Evolutionary conservation across 1,140 invertebrate genomes (phyloP), one percentile per base, ranked within the genome.

Genomic region (Ostrea edulis): DNA sequence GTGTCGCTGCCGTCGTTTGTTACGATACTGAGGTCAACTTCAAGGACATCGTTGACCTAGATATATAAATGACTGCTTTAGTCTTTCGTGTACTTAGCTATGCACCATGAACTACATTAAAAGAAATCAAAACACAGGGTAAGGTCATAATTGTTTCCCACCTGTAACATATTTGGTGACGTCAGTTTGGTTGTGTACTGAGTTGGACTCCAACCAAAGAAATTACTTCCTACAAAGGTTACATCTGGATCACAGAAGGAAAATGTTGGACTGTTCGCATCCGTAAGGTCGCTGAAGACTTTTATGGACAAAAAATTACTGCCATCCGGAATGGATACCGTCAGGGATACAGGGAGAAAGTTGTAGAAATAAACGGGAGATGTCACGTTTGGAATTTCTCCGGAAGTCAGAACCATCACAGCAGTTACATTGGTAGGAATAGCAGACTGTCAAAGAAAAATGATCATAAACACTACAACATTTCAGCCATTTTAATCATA

Each of bases 241-340:
- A 77, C 68, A 35, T 77, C 68, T 14, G 68, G 68, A 25, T 77
- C 68, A 77, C 68, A 77, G 68, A 77, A 77, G 29, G 14, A 77
- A 77, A 77, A 77, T 25, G 29, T 77, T 9, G 68, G 68, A 77
- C 68, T 77, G 68, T 77, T 77, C 7, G 9, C 12, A 25, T 7
- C 29, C 8, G 68, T 77, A 2, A 29, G 8, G 14, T 77, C 68
- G 17, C 68, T 77, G 68, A 35, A 29, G 11, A 77, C 35, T 77
- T 77, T 77, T 25, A 25, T 25, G 14, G 25, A 25, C 29, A 77
- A 12, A 17, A 77, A 77, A 77, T 25, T 77, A 29, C 68, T 77
- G 8, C 68, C 68, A 14, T 77, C 68, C 2, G 68, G 68, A 77
- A 77, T 44, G 25, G 68, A 77, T 14, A 77, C 29, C 14, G 68